Base-by-base conservation (phyloP, 2,113 vertebrate species). In the Hypomesus transpacificus region DNA sequence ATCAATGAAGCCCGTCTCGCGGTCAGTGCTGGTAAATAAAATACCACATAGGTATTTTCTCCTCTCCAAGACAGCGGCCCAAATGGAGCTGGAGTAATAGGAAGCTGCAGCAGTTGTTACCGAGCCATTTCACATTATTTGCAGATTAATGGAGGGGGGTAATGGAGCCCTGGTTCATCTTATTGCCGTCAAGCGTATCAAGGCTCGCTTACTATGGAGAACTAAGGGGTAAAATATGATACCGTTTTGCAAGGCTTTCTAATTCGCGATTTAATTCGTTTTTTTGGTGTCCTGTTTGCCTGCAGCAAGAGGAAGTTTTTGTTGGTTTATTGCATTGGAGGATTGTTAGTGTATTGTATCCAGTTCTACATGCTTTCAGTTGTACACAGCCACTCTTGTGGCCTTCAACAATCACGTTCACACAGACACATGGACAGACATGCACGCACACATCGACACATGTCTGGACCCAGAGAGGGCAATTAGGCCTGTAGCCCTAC, bases 61-160 rank as follows among this genome's bases (percentile, higher is more conserved):
- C 57, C 78, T 71, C 75, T 62, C 72, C 53, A 70, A 84, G 77
- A 80, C 69, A 70, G 73, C 73, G 66, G 70, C 66, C 81, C 77
- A 78, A 83, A 78, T 75, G 72, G 64, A 82, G 73, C 66, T 21
- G 62, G 54, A 69, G 57, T 62, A 31, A 18, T 69, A 71, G 72
- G 31, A 39, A 65, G 66, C 24, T 26, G 57, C 46, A 54, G 61
- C 64, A 22, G 69, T 77, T 72, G 69, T 79, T 82, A 66, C 75
- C 63, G 73, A 80, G 78, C 77, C 65, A 86, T 88, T 89, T 85
- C 73, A 82, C 78, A 80, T 80, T 86, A 58, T 83, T 86, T 87
- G 86, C 68, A 75, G 87, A 87, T 87, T 70, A 84, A 84, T 76
- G 75, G 76, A 70, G 20, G 62, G 58, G 61, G 34, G 62, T 82